Evolutionary conservation across 1,140 invertebrate genomes (phyloP), one percentile per base, ranked within the genome.

Genomic region (Diabrotica virgifera): DNA sequence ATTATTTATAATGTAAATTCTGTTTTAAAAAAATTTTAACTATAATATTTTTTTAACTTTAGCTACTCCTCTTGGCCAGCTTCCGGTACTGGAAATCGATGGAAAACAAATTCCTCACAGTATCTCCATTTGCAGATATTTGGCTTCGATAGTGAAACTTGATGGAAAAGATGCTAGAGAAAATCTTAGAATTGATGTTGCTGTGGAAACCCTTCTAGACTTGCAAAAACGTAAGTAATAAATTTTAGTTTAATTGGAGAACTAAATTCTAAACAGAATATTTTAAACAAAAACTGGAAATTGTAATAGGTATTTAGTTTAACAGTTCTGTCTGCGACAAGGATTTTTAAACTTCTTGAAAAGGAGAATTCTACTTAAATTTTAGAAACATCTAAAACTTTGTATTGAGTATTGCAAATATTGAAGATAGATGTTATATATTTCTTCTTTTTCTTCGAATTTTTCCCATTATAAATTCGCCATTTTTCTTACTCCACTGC

Each of bases 101-200:
- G 90, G 86, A 7, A 86, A 87, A 70, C 74, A 79, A 59, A 76
- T 89, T 6, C 80, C 83, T 72, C 90, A 93, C 76, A 87, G 86
- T 63, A 76, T 83, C 36, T 85, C 90, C 40, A 90, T 93, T 69
- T 82, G 81, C 36, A 83, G 89, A 35, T 92, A 87, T 70, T 76
- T 91, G 12, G 90, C 88, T 5, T 87, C 85, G 70, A 80, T 87
- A 66, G 84, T 82, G 57, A 84, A 82, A 57, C 74, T 92, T 53
- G 81, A 79, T 65, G 89, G 89, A 5, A 82, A 84, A 65, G 79
- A 86, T 71, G 85, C 86, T 50, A 86, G 85, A 81, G 87, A 90
- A 75, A 80, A 84, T 68, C 72, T 88, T 51, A 78, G 85, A 76
- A 85, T 88, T 52, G 87, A 89, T 73, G 80, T 83, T 50, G 78